Base-by-base conservation (phyloP, 1,140 invertebrate species). In the Adoxophyes honmai region DNA sequence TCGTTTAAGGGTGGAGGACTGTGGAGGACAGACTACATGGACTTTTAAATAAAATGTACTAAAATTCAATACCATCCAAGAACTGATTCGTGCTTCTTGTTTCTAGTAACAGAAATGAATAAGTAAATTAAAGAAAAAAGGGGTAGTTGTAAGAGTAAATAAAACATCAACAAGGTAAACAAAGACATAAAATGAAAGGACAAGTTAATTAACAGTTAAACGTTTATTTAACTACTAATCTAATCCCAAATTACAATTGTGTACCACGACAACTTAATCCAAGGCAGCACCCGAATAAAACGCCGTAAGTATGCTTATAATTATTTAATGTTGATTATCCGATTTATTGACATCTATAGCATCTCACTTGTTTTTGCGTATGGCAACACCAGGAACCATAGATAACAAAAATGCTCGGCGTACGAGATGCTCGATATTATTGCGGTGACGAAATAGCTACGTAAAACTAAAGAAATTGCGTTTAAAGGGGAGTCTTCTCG, bases 401-500 rank as follows among this genome's bases (percentile, higher is more conserved):
- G 61, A 34, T 42, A 60, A 53, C 42, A 44, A 72, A 38, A 52
- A 33, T 71, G 70, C 55, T 62, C 57, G 52, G 56, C 55, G 44
- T 51, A 33, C 15, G 34, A 57, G 69, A 70, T 73, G 72, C 76
- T 68, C 5, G 66, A 36, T 70, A 70, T 73, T 74, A 70, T 73
- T 74, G 69, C 72, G 69, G 60, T 68, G 21, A 72, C 21, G 21
- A 28, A 51, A 21, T 70, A 67, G 81, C 81, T 86, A 86, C 80
- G 66, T 73, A 76, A 42, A 81, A 75, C 77, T 85, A 84, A 74
- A 64, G 59, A 64, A 74, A 71, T 65, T 60, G 70, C 55, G 44
- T 70, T 93, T 94, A 94, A 73, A 93, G 73, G 68, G 91, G 90
- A 56, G 90, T 84, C 81, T 92, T 94, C 72, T 96, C 93, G 35